These are phyloP conservation scores for Neocrepidodera transversa DNA, from an alignment of 2,888 invertebrate genomes.

Conservation along the genomic window DNA sequence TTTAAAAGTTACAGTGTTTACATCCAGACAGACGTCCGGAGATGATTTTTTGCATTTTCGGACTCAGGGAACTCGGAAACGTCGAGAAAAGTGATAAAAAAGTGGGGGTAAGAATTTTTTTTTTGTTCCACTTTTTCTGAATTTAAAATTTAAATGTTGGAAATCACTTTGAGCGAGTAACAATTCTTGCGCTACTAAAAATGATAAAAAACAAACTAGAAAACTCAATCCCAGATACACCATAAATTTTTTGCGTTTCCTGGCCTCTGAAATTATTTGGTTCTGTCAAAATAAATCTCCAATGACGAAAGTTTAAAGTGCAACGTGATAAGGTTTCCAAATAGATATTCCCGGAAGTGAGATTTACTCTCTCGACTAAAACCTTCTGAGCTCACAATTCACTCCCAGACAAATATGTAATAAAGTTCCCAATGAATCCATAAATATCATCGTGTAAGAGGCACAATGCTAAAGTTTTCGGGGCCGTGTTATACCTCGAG, in stretches of 20 bases:
- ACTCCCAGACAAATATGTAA: conserved; percentile 33
- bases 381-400: conserved; percentile 26
- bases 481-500: conserved; percentile 22
- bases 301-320: conserved; percentile 19
- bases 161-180: too few relatives aligned
- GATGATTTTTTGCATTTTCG: too few relatives aligned
- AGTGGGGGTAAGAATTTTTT: too few relatives aligned
- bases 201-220: too few relatives aligned
- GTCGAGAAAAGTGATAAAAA: too few relatives aligned
- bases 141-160: too few relatives aligned
- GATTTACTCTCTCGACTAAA: conserved; percentile 25
- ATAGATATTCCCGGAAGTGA: conserved; percentile 19
- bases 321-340: conserved; percentile 12
- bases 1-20: too few relatives aligned
- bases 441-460: conserved; percentile 34
- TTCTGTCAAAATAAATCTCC: conserved; percentile 3
- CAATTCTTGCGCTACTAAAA: too few relatives aligned
- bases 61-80: too few relatives aligned
- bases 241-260: background rate
- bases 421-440: conserved; percentile 37
- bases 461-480: conserved; percentile 31
- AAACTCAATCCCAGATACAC: background rate
- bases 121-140: too few relatives aligned
- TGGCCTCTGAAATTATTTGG: background rate
- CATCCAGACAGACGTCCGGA: too few relatives aligned